Evolutionary conservation across 2,888 invertebrate species (phyloP).

Genomic region (Mythimna loreyi): DNA sequence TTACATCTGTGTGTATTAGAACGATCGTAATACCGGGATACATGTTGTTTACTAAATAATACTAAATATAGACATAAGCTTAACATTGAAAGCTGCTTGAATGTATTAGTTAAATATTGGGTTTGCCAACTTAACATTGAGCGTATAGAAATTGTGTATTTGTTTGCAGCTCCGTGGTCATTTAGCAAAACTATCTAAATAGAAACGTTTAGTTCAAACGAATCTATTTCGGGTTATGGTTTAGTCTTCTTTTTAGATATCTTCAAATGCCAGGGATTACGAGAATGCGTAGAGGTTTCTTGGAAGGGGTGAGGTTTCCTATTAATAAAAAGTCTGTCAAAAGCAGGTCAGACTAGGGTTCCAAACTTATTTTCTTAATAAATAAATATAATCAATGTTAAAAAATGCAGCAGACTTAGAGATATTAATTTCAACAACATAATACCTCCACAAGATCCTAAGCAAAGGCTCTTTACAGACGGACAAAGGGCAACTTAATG

Average conservation of each 20-base stretch:
- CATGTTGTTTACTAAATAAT: slow-evolving; percentile 33
- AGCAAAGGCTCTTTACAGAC: too few species aligned
- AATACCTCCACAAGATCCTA: too few species aligned
- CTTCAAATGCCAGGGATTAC: background rate
- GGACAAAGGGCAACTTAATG: too few species aligned
- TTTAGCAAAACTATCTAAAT: background rate
- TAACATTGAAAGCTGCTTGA: slow-evolving; percentile 16
- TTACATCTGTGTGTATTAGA: slow-evolving; percentile 42
- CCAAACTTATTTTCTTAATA: too few species aligned
- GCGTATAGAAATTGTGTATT: background rate
- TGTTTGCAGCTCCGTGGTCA: background rate
- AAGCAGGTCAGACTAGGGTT: too few species aligned
- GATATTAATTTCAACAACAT: too few species aligned
- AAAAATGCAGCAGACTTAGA: too few species aligned
- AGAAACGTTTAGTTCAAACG: background rate
- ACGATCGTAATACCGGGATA: slow-evolving; percentile 44
- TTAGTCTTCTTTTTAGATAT: background rate
- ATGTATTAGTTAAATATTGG: slow-evolving; percentile 6
- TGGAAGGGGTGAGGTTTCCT: background rate
- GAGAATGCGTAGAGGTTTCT: background rate
- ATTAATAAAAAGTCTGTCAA: background rate
- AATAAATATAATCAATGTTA: too few species aligned
- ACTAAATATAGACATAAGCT: slow-evolving; percentile 27
- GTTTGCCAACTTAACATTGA: background rate
- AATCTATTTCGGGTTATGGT: too few species aligned